phyloP scores from a whole-genome alignment of 2,888 invertebrate genomes.

The Zhengitettix transpicula region DNA sequence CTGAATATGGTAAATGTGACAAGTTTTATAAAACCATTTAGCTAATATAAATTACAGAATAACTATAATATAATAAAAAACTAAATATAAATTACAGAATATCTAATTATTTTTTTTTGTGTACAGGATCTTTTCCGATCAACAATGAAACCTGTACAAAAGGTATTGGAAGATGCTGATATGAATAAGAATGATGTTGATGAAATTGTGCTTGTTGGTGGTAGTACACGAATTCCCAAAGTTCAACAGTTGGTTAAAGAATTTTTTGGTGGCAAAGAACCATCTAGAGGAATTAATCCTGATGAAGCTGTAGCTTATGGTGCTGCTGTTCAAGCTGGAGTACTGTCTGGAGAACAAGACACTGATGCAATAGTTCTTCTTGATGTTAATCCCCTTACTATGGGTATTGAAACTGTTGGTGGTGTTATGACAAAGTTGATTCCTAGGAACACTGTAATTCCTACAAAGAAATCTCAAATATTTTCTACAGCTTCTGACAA shows the following conservation, averaged over 20 bases:
- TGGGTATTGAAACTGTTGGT: conserved; percentile 99
- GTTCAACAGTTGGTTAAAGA: conserved; percentile 86
- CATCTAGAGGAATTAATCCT: conserved; percentile 93
- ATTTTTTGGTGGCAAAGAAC: conserved; percentile 96
- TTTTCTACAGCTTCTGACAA: conserved; percentile 99
- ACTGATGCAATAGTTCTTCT: conserved; percentile 91
- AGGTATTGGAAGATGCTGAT: conserved; percentile 95
- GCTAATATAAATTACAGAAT: background rate
- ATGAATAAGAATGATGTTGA: conserved; percentile 97
- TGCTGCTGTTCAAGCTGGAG: conserved; percentile 96
- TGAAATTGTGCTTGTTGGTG: conserved; percentile 97
- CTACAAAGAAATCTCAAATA: conserved; percentile 97
- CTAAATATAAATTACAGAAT: background rate
- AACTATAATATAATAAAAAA: background rate
- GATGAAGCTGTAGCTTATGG: conserved; percentile 99
- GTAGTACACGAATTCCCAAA: conserved; percentile 97
- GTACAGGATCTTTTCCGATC: conserved; percentile 58
- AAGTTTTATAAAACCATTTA: background rate
- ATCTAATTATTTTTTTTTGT: background rate
- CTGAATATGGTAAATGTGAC: conserved; percentile 63
- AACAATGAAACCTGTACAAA: conserved; percentile 88
- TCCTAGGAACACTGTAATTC: conserved; percentile 94
- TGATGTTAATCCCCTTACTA: conserved; percentile 95
- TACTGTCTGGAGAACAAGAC: conserved; percentile 92
- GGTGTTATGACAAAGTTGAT: conserved; percentile 99